A percentile compares a stretch with the other conserved stretches of the same genome.
phyloP scores from a whole-genome alignment of 2,113 vertebrate species.

The Cinclus mexicanus region DNA sequence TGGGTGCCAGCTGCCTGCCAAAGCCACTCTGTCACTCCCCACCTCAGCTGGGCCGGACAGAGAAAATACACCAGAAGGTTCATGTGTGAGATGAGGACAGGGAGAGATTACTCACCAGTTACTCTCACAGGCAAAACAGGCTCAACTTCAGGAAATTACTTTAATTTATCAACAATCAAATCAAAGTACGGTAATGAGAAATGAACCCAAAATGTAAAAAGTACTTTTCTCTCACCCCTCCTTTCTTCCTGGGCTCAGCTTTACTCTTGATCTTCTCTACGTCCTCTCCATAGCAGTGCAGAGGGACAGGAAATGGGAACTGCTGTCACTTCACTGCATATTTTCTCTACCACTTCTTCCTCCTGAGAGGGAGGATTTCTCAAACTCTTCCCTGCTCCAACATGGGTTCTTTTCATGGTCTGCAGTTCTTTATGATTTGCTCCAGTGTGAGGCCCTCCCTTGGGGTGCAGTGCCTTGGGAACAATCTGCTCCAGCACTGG shows the following conservation, averaged over 20 bases:
- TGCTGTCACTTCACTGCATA: background rate
- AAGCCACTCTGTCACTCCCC: background rate
- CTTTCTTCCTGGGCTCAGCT: background rate
- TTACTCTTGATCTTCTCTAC: background rate
- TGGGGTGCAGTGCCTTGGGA: background rate
- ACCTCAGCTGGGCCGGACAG: background rate
- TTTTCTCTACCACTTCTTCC: background rate
- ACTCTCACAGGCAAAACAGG: background rate
- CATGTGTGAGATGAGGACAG: background rate
- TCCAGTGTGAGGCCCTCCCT: background rate
- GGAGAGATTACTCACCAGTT: background rate
- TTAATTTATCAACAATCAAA: background rate
- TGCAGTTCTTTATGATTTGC: background rate
- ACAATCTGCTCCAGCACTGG: background rate
- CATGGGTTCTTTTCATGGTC: background rate
- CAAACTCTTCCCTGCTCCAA: background rate
- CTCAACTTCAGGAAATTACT: background rate
- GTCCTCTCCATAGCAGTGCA: background rate
- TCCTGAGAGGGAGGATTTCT: background rate
- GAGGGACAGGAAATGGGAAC: background rate
- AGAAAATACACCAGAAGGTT: background rate
- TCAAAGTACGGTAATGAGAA: background rate
- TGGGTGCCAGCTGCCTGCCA: background rate
- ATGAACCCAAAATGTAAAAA: background rate
- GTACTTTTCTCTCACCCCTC: accelerated